These are phyloP conservation scores for Brachymystax lenok DNA, from an alignment of 2,797 vertebrate species.

Conservation along the genomic window DNA sequence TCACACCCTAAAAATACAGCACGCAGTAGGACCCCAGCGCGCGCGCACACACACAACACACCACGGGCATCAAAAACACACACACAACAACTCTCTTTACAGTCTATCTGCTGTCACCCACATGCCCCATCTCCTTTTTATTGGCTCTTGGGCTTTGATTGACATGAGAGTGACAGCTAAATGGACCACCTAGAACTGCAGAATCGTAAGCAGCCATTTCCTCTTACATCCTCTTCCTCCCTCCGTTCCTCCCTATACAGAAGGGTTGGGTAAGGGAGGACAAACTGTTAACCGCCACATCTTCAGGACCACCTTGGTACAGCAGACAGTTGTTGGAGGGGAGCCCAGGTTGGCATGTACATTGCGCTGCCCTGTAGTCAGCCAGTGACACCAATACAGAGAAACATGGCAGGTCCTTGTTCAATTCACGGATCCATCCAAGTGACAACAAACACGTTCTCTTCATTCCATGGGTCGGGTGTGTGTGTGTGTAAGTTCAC, in stretches of 20 bases:
- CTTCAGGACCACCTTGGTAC: constrained; percentile 53
- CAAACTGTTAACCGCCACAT: neutral
- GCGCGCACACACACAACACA: constrained; percentile 53
- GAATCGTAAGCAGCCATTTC: constrained; percentile 30
- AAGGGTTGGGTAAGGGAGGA: neutral
- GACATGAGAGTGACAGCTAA: constrained; percentile 32
- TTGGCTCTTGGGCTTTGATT: constrained; percentile 31
- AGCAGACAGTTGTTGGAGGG: constrained; percentile 54
- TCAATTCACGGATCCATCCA: neutral
- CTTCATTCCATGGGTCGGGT: neutral
- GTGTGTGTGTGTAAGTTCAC: constrained; percentile 12
- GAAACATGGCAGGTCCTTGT: constrained; percentile 30
- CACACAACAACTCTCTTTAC: constrained; percentile 19
- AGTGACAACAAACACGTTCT: neutral
- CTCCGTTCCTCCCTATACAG: neutral
- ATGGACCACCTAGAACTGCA: constrained; percentile 13
- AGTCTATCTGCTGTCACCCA: constrained; percentile 32
- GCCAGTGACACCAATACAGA: constrained; percentile 8
- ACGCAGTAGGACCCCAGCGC: constrained; percentile 48
- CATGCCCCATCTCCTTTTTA: constrained; percentile 18
- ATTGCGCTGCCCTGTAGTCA: constrained; percentile 37
- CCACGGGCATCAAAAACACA: constrained; percentile 40
- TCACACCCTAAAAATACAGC: constrained; percentile 45
- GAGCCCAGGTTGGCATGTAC: constrained; percentile 31
- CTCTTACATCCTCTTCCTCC: constrained; percentile 15